phyloP scores from a whole-genome alignment of 2,797 vertebrate species.

The Bradypodion pumilum region DNA sequence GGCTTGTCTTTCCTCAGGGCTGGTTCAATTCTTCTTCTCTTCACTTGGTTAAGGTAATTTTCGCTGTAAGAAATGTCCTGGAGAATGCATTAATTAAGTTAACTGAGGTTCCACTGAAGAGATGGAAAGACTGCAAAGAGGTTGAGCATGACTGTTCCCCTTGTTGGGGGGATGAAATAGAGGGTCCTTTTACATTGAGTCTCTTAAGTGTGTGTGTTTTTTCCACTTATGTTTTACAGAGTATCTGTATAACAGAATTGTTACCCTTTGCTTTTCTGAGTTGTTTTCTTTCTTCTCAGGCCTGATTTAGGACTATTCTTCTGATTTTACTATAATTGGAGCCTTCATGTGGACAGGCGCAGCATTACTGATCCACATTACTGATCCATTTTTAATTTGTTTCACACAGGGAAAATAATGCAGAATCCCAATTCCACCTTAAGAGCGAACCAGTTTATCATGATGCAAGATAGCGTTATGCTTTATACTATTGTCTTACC shows the following conservation, averaged over 20 bases:
- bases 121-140: neutral
- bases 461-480: neutral
- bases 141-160: neutral
- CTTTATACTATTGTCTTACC: conserved; percentile 65
- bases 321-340: neutral
- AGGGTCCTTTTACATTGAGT: neutral
- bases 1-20: no score
- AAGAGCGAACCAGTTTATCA: neutral
- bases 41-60: no score
- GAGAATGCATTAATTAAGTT: no score
- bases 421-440: neutral
- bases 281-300: neutral
- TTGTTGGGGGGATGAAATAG: neutral
- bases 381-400: no score
- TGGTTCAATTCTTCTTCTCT: no score
- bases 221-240: neutral
- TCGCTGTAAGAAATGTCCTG: no score
- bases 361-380: neutral
- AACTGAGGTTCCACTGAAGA: no score
- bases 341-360: neutral
- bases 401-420: neutral
- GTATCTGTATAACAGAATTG: neutral
- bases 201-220: neutral
- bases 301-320: neutral
- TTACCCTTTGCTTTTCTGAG: neutral